Percentiles rank a stretch among this genome's conserved stretches.
Evolutionary conservation across 2,888 invertebrate genomes (phyloP).

Genomic region (Nephrotoma appendiculata): DNA sequence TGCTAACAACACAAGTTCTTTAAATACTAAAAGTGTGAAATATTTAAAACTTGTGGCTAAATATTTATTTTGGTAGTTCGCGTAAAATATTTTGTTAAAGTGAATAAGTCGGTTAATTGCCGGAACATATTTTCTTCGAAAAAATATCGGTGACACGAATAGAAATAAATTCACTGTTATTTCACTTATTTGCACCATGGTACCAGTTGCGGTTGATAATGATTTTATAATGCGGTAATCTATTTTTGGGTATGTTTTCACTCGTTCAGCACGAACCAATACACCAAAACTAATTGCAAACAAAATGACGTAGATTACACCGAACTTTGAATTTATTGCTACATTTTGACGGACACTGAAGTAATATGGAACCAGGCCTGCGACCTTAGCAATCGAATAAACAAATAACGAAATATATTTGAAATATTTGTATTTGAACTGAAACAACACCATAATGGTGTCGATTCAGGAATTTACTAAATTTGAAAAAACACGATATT

Average conservation of each 20-base stretch:
- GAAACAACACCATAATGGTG: neutral
- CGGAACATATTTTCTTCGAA: neutral
- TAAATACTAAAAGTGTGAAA: neutral
- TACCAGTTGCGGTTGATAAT: neutral
- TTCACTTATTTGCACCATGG: neutral
- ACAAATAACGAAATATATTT: neutral
- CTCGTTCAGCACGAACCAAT: neutral
- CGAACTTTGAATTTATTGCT: neutral
- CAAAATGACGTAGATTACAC: neutral
- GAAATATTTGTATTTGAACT: neutral
- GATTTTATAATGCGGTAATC: neutral
- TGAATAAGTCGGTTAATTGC: neutral
- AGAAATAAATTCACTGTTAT: neutral
- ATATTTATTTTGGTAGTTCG: neutral
- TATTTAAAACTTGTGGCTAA: neutral
- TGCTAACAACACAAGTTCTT: neutral
- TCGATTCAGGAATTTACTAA: neutral
- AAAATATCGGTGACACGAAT: neutral
- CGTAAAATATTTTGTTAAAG: neutral
- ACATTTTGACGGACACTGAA: neutral
- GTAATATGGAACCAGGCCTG: neutral
- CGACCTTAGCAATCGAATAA: neutral
- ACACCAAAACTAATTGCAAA: neutral
- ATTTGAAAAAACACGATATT: too few species aligned
- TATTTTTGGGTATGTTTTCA: neutral